Evolutionary conservation across 2,797 vertebrate genomes (phyloP).

Genomic region (Lacerta bilineata): DNA sequence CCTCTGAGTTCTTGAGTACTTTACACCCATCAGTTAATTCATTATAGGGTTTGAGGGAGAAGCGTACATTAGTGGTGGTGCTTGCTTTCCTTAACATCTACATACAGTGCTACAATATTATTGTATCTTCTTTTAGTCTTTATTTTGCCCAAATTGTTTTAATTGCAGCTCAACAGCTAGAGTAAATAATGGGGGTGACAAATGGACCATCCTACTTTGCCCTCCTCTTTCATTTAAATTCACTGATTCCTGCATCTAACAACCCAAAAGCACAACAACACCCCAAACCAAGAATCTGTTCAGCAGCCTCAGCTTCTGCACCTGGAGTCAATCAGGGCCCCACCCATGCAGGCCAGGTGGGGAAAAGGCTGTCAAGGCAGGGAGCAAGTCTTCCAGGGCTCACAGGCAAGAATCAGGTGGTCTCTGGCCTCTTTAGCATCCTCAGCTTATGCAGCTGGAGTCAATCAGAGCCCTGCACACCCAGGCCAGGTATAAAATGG

Average conservation of each 20-base stretch:
- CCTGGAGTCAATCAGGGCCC: no score
- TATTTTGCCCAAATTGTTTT: neutral
- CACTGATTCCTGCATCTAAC: neutral
- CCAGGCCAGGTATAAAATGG: no score
- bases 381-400: no score
- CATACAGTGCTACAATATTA: neutral
- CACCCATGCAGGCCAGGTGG: no score
- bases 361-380: no score
- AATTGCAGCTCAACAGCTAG: neutral
- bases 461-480: no score
- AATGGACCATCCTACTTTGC: neutral
- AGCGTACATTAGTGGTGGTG: neutral
- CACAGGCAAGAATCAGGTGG: no score
- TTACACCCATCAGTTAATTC: neutral
- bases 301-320: no score
- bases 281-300: no score
- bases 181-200: neutral
- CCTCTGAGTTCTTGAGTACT: neutral
- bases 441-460: no score
- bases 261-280: no score
- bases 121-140: neutral
- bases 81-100: neutral
- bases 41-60: neutral
- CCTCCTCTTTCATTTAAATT: constrained; percentile 12
- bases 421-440: no score